These are phyloP conservation scores for Artibeus jamaicensis DNA, from an alignment of 2,797 vertebrate genomes.

Conservation along the genomic window DNA sequence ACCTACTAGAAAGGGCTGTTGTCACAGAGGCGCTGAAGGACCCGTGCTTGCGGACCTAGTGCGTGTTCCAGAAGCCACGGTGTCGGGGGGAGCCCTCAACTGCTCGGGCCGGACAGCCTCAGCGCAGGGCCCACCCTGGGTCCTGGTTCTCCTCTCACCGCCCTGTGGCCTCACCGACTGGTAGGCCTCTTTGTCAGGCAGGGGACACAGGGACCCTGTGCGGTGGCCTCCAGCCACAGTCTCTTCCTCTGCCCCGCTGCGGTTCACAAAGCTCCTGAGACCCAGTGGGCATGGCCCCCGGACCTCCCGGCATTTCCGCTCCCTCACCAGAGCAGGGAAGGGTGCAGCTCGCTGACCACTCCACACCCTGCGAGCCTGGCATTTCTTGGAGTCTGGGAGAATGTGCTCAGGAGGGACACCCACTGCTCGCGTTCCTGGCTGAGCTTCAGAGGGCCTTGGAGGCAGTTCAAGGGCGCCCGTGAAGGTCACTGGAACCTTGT, in stretches of 20 bases:
- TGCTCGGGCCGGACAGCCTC: no score
- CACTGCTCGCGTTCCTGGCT: background rate
- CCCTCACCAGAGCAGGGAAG: background rate
- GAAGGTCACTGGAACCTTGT: accelerated
- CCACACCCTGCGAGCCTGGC: background rate
- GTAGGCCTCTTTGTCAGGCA: accelerated
- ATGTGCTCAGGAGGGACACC: accelerated
- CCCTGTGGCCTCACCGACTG: accelerated
- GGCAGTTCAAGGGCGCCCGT: accelerated
- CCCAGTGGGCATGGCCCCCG: no score
- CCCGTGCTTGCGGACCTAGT: no score
- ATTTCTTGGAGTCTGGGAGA: background rate
- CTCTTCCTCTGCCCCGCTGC: background rate
- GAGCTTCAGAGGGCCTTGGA: background rate
- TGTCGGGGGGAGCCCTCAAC: background rate
- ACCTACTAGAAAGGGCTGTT: background rate
- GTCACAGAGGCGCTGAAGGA: background rate
- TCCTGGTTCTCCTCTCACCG: accelerated
- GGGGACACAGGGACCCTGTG: accelerated
- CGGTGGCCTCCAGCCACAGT: accelerated
- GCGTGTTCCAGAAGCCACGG: background rate
- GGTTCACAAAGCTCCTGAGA: no score
- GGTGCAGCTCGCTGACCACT: accelerated
- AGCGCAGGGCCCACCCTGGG: no score
- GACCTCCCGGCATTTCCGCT: accelerated